Conservation (phyloP, 2,888 invertebrate genomes). For the Drosophila gaucha region DNA sequence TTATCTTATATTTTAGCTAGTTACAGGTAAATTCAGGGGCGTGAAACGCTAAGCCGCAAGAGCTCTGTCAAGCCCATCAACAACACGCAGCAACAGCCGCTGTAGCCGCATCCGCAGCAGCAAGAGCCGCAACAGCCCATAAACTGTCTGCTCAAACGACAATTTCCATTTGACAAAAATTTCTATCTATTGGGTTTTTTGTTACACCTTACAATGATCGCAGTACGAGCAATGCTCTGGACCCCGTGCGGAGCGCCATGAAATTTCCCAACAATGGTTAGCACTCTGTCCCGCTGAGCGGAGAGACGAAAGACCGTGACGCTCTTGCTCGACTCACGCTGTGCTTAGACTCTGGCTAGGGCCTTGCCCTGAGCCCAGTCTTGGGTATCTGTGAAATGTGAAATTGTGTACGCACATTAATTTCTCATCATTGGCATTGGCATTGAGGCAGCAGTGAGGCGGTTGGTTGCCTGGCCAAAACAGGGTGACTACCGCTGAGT, state of each 20-base stretch:
- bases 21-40: slow-evolving; percentile 50
- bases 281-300: slow-evolving; percentile 75
- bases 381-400: slow-evolving; percentile 51
- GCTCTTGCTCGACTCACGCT: slow-evolving; percentile 42
- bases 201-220: slow-evolving; percentile 78
- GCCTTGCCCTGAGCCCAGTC: slow-evolving; percentile 16
- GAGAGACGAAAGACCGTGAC: slow-evolving; percentile 54
- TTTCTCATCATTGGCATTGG: slow-evolving; percentile 75
- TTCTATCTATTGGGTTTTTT: slow-evolving; percentile 68
- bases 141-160: slow-evolving; percentile 52
- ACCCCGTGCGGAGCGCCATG: slow-evolving; percentile 75
- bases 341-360: slow-evolving; percentile 29
- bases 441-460: slow-evolving; percentile 41
- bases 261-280: slow-evolving; percentile 75
- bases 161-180: slow-evolving; percentile 75
- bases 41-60: slow-evolving; percentile 62
- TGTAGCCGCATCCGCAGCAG: slow-evolving; percentile 15
- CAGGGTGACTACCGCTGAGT: slow-evolving; percentile 71
- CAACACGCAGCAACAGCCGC: slow-evolving; percentile 5
- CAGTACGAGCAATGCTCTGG: slow-evolving; percentile 19
- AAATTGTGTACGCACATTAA: slow-evolving; percentile 78
- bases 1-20: background rate
- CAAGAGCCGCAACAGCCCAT: slow-evolving; percentile 39
- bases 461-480: slow-evolving; percentile 16
- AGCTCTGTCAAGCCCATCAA: background rate